Base-by-base conservation (phyloP, 2,888 invertebrate genomes). In the Rhagonycha lutea region DNA sequence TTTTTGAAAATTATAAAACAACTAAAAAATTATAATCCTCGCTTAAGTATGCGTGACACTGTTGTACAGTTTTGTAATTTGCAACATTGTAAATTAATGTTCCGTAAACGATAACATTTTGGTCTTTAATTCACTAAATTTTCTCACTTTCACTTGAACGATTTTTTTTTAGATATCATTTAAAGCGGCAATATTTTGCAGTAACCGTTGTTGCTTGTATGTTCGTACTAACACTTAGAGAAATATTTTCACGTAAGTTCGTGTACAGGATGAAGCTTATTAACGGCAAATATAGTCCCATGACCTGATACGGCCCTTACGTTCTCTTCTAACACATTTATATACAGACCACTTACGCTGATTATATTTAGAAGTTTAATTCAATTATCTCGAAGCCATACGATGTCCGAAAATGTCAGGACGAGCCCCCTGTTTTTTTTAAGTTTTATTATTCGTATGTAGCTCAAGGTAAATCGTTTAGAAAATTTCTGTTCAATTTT, bases 201-300 rank as follows among this genome's bases (percentile, higher is more conserved):
- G 47, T 47, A 47, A 47, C 47, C 47, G 47, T 47, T 47, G 47
- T 4, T n/a, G 69, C 75, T 60, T 68, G 69, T 73, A 72, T 65
- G 70, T 72, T 69, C 32, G 69, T 72, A 76, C 76, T 77, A 74
- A 71, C 78, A 78, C 78, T 70, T 74, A 68, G 74, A 73, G 74
- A 74, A 74, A 77, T 75, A 77, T 79, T 80, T 80, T 80, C 79
- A 80, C 80, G 80, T 80, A 78, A 77, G 75, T 71, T 78, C 78
- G 76, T 74, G 75, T 79, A 80, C 80, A 80, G 80, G 80, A 80
- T 80, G 80, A 76, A 80, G 80, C 80, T 79, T 78, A 80, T 80
- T 80, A 80, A 75, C 76, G 74, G 61, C 74, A 75, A 78, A 78
- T 65, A 65, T 78, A 80, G 79, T 79, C 79, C 77, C 80, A 80